Conservation (phyloP, 1,140 invertebrate species). For the Orius insidiosus region DNA sequence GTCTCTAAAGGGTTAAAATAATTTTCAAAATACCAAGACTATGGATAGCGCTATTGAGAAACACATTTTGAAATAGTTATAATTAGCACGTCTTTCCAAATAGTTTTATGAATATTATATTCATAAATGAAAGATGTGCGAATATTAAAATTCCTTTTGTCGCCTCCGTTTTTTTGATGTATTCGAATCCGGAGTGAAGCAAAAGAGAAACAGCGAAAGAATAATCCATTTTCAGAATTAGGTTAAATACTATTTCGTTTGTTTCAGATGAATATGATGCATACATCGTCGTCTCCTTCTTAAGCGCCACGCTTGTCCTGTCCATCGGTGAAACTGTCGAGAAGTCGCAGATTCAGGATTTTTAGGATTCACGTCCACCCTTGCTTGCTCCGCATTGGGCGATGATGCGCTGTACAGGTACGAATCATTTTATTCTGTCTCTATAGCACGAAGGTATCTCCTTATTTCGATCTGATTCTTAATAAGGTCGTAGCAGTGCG, state of each 20-base stretch:
- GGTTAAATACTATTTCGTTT: slow-evolving; percentile 25
- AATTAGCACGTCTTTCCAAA: background rate
- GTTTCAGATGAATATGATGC: slow-evolving; percentile 94
- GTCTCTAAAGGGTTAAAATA: no score
- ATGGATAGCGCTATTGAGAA: no score
- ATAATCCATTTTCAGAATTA: background rate
- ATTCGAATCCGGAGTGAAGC: background rate
- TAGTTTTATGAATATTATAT: background rate
- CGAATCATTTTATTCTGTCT: background rate
- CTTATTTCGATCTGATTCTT: no score
- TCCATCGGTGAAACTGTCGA: slow-evolving; percentile 99
- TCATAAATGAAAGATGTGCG: background rate
- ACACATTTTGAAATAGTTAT: background rate
- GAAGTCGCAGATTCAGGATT: slow-evolving; percentile 99
- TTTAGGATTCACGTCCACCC: slow-evolving; percentile 91
- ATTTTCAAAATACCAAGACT: no score
- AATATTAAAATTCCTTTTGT: background rate
- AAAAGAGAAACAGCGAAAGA: background rate
- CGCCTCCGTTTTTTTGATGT: background rate
- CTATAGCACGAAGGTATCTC: no score
- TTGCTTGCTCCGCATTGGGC: slow-evolving; percentile 91
- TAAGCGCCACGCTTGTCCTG: slow-evolving; percentile 96
- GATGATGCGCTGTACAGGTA: slow-evolving; percentile 96
- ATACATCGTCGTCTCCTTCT: slow-evolving; percentile 99
- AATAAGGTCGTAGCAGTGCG: no score